These are phyloP conservation scores for Melanotaenia nigrans DNA, from an alignment of 2,797 vertebrate species.

Conservation along the genomic window DNA sequence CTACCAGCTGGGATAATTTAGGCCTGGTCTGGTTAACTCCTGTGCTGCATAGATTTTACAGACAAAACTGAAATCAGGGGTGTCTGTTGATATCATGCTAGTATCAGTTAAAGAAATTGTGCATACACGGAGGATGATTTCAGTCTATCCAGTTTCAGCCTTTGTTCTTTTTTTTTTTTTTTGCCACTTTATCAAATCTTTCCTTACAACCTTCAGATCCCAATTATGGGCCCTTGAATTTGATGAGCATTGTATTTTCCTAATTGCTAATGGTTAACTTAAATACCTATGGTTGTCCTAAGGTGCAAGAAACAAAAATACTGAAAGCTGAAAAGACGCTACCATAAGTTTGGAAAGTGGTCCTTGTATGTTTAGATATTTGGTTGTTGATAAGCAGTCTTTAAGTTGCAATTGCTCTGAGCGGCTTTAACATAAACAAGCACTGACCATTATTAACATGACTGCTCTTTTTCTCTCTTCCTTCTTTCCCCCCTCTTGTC, in stretches of 20 bases:
- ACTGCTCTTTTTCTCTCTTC: conserved; percentile 8
- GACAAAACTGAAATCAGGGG: conserved; percentile 66
- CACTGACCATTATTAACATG: conserved; percentile 29
- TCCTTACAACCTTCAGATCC: conserved; percentile 10
- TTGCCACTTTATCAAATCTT: conserved; percentile 6
- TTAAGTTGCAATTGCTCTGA: not conserved
- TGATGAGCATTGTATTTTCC: not conserved
- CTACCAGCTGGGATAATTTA: conserved; percentile 56
- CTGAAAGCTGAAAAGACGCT: not conserved
- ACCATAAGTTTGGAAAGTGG: not conserved
- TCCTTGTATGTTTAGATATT: not conserved
- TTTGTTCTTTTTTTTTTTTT: not conserved
- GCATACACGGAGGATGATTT: conserved; percentile 30
- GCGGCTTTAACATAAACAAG: not conserved
- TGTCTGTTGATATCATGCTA: conserved; percentile 54
- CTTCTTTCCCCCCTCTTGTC: not conserved
- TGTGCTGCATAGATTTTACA: conserved; percentile 29
- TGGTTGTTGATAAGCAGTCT: not conserved
- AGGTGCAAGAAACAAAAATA: not conserved
- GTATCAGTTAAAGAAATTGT: conserved; percentile 45
- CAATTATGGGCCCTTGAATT: conserved; percentile 29
- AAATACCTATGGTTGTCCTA: not conserved
- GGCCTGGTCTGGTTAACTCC: conserved; percentile 41
- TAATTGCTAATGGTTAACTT: not conserved
- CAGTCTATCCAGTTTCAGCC: conserved; percentile 1